Evolutionary conservation across 2,113 vertebrate genomes (phyloP).

Genomic region (Hypocryptadius cinnamomeus): DNA sequence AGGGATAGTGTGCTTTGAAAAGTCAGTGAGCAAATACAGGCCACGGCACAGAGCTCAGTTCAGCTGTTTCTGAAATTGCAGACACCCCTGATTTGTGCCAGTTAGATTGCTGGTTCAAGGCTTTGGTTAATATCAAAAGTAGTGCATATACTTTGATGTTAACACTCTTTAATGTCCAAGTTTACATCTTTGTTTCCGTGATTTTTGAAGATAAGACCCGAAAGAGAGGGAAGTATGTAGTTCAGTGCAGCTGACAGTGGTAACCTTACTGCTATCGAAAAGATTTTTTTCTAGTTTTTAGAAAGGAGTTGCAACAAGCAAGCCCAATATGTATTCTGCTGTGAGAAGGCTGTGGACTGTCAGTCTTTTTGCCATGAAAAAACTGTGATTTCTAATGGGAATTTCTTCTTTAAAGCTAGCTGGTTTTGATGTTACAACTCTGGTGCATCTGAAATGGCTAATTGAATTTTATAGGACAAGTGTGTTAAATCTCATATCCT

Average conservation of each 20-base stretch:
- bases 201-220: conserved; percentile 43
- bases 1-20: background rate
- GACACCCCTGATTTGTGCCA: conserved; percentile 21
- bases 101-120: conserved; percentile 15
- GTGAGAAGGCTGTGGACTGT: background rate
- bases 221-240: background rate
- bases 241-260: conserved; percentile 12
- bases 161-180: conserved; percentile 48
- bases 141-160: conserved; percentile 34
- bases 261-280: conserved; percentile 13
- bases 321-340: background rate
- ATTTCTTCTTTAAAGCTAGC: background rate
- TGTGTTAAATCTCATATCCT: background rate
- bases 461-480: background rate
- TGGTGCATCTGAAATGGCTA: background rate
- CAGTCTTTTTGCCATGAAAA: background rate
- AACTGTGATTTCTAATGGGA: background rate
- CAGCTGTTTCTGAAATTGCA: conserved; percentile 16
- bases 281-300: background rate
- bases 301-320: conserved; percentile 1
- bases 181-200: conserved; percentile 52
- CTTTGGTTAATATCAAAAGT: conserved; percentile 55
- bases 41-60: background rate
- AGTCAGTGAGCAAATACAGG: background rate
- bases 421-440: background rate